Conservation (phyloP, 2,113 vertebrate species). For the Burhinus oedicnemus region DNA sequence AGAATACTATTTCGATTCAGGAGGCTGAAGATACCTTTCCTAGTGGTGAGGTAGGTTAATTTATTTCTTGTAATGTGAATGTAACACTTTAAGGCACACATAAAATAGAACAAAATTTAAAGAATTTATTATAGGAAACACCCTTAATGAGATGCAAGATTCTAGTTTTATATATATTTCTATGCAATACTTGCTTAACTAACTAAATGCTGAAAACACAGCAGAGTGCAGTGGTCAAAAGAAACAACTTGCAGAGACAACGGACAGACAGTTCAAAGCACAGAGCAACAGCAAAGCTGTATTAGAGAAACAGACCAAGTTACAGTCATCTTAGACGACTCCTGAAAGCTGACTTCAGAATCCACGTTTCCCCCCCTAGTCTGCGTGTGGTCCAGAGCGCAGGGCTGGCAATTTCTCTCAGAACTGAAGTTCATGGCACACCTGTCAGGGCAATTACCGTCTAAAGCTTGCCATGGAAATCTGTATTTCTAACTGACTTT, state of each 20-base stretch:
- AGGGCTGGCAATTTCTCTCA: not conserved
- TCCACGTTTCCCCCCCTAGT: not conserved
- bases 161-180: not conserved
- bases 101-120: not conserved
- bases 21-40: not conserved
- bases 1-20: not conserved
- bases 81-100: not conserved
- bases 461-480: not conserved
- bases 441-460: not conserved
- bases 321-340: not conserved
- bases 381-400: not conserved
- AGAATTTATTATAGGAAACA: not conserved
- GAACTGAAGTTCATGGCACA: not conserved
- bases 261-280: not conserved
- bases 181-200: not conserved
- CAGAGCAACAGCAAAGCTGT: not conserved
- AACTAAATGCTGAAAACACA: not conserved
- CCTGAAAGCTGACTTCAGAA: not conserved
- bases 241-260: not conserved
- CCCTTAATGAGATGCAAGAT: constrained; percentile 54
- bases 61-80: not conserved
- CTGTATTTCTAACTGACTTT: not conserved
- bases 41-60: not conserved
- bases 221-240: not conserved
- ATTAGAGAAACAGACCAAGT: not conserved